Evolutionary conservation across 2,797 vertebrate genomes (phyloP), one percentile per base, ranked within the genome.

Genomic region (Pangasius djambal): DNA sequence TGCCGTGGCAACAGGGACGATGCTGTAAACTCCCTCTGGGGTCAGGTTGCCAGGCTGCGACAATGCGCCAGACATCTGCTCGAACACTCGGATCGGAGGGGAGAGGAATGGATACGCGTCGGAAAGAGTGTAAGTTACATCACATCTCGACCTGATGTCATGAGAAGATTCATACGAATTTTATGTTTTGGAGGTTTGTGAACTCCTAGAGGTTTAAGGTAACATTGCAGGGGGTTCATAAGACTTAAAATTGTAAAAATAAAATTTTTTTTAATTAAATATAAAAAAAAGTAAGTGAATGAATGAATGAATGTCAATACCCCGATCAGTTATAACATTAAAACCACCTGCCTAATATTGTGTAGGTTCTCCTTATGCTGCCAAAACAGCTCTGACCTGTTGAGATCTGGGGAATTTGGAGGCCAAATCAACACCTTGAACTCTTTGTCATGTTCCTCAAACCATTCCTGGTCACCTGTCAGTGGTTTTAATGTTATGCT

Each of bases 71-170:
- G 79, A 84, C 94, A 95, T 63, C 95, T 97, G 94, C 95, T 94
- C 13, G 82, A 93, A 25, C 95, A 95, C 63, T 95, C 96, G 20
- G 94, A 95, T 75, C 95, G 95, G 1, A 95, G 95, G 59, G 95
- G 95, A 48, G 91, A 92, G 34, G 97, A 98, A 31, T 99, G 98
- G 97, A 97, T 94, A 6, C 91, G 96, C 65, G 92, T 99, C 93
- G 95, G 89, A 55, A 92, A 95, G 90, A 91, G 86, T 85, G 90
- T 91, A 75, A 88, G 78, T 70, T 59, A 88, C 20, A 34, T 61
- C 9, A 20, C 5, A 22, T 74, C 31, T 74, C 25, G 1, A 20
- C 4, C 4, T 74, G 48, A 86, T n/a, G 55, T 40, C 25, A 67
- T 6, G 13, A n/a, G 22, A 83, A 3, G 40, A 50, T 44, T 79